These are phyloP conservation scores for Drosophila greeni DNA, from an alignment of 2,888 invertebrate species.

Conservation along the genomic window DNA sequence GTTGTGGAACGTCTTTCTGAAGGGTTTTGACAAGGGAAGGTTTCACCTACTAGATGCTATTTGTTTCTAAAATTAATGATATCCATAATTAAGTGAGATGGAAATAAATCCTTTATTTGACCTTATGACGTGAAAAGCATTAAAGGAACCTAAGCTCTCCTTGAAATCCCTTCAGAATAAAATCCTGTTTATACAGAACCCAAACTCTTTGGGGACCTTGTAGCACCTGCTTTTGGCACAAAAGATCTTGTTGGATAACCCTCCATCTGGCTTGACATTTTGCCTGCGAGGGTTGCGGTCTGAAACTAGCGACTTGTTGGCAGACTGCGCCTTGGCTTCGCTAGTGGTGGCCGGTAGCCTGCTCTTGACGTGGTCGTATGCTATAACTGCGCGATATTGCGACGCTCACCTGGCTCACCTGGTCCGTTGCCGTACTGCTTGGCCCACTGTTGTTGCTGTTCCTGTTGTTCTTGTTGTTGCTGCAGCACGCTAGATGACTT, in stretches of 20 bases:
- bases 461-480: conserved; percentile 31
- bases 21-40: not conserved
- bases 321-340: conserved; percentile 22
- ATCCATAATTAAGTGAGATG: not conserved
- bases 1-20: not conserved
- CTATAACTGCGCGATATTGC: conserved; percentile 63
- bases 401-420: conserved; percentile 52
- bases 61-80: not conserved
- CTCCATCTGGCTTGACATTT: conserved; percentile 25
- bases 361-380: conserved; percentile 59
- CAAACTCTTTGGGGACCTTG: conserved; percentile 3
- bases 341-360: conserved; percentile 12
- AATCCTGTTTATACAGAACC: not conserved
- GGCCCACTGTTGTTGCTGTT: conserved; percentile 28
- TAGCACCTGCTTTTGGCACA: conserved; percentile 13
- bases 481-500: conserved; percentile 61
- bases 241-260: conserved; percentile 24
- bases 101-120: not conserved
- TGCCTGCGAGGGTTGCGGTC: conserved; percentile 58
- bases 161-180: not conserved
- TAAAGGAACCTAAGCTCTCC: not conserved
- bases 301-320: conserved; percentile 33
- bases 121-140: too few species aligned
- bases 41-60: not conserved
- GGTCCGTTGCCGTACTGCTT: conserved; percentile 13